Evolutionary conservation across 1,140 invertebrate species (phyloP), one percentile per base, ranked within the genome.

Genomic region (Drosophila orosa): DNA sequence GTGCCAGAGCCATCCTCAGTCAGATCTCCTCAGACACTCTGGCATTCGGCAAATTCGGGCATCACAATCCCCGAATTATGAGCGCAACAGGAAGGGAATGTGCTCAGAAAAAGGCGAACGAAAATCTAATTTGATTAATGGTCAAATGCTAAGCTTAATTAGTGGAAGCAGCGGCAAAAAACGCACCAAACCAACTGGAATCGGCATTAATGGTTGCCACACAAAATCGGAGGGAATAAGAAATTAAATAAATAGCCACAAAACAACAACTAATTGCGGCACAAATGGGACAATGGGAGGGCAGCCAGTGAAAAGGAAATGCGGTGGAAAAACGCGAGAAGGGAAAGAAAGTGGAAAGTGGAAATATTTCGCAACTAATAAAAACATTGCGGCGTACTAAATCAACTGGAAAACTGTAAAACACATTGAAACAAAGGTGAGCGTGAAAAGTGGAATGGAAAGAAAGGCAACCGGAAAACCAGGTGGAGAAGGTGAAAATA

Each of bases 41-140:
- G 59, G 44, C 65, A 68, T 71, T 71, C 47, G 39, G 24, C 52
- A 27, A 27, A 48, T 17, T 48, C 25, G 45, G 24, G 44, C 45
- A 33, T 22, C 29, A 31, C 31, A 65, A 61, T 55, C 61, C 27
- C 12, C 48, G 75, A 80, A 74, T 79, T 80, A 77, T 75, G 77
- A 69, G 78, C 67, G 62, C 55, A 80, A 59, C 57, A 61, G 67
- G 37, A 67, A 19, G 39, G 19, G 8, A 62, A 6, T n/a, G 27
- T n/a, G 33, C 42, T 29, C 9, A 3, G 24, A 58, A 71, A 22
- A 37, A 62, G 22, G 52, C 33, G 55, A 57, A 39, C 24, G 45
- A 44, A 61, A 85, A 77, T 65, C 47, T 72, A 80, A 90, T 90
- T 90, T 90, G 89, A 90, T 90, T 90, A 90, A 90, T 90, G 77